phyloP scores from a whole-genome alignment of 1,140 invertebrate species.

The Rhopalosiphum padi region DNA sequence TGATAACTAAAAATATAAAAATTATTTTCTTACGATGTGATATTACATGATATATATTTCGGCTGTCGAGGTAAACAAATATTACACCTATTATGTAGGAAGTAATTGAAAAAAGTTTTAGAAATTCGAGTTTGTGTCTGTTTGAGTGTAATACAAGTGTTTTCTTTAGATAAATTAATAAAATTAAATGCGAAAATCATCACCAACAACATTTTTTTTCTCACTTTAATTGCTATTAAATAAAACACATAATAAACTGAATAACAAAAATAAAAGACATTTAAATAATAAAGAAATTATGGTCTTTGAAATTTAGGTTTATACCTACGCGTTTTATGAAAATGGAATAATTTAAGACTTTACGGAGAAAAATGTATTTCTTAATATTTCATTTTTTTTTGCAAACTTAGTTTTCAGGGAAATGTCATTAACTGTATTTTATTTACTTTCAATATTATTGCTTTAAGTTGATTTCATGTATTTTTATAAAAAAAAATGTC shows the following conservation, averaged over 20 bases:
- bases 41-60: not conserved
- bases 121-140: not conserved
- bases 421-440: no score
- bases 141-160: not conserved
- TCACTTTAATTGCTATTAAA: not conserved
- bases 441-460: no score
- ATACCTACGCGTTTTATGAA: not conserved
- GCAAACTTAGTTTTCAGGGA: no score
- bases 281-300: not conserved
- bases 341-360: not conserved
- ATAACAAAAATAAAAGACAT: not conserved
- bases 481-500: no score
- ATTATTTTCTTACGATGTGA: not conserved
- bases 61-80: not conserved
- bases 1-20: not conserved
- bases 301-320: not conserved
- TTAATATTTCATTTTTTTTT: no score
- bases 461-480: no score
- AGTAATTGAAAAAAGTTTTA: not conserved
- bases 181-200: not conserved
- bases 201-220: not conserved
- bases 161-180: not conserved
- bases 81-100: not conserved
- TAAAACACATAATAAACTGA: not conserved
- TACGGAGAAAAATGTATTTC: not conserved